Base-by-base conservation (phyloP, 1,140 invertebrate genomes). In the Propsilocerus akamusi region DNA sequence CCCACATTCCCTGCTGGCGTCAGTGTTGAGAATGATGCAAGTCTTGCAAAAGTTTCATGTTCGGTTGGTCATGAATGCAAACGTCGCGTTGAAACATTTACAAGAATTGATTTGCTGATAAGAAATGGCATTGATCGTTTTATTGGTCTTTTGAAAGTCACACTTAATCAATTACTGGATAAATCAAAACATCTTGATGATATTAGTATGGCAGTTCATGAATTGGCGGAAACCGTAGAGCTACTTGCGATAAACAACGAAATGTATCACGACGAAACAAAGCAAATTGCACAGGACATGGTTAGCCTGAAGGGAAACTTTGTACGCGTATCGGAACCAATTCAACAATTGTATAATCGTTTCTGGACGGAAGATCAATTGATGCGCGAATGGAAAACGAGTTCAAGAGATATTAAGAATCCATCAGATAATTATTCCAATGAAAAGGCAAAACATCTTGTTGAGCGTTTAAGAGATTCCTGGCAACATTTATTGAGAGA, bases 401-500 rank as follows among this genome's bases (percentile, higher is more conserved):
- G 76, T n/a, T 78, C 77, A 53, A 66, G 73, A 49, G 72, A 71
- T 30, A 72, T 83, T 50, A 72, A 72, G 46, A 84, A 81, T 62
- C 81, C 83, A 4, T 72, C 70, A 54, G 64, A 70, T 26, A 75
- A 73, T 14, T 71, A 78, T 53, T 75, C 84, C 17, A 76, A 80
- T 49, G 75, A 78, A 49, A 76, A 77, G 58, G 83, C 83, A 2
- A 68, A 77, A 52, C 81, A 84, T 25, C 72, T 86, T 47, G 82
- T 87, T 1, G 79, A 83, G 48, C 74, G 85, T 52, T 67, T 93
- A 51, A 70, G 86, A 26, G 88, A 92, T 56, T 89, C 87, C 1
- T 94, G 90, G 89, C 88, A 92, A 66, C 86, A 91, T 72, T 71
- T 93, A 46, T 72, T 91, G 24, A 71, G 88, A 32, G 87, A 94